Percentiles rank a stretch among this genome's conserved stretches.
These are phyloP conservation scores for Acestrorhynchus altus DNA, from an alignment of 2,797 vertebrate genomes.

Conservation along the genomic window DNA sequence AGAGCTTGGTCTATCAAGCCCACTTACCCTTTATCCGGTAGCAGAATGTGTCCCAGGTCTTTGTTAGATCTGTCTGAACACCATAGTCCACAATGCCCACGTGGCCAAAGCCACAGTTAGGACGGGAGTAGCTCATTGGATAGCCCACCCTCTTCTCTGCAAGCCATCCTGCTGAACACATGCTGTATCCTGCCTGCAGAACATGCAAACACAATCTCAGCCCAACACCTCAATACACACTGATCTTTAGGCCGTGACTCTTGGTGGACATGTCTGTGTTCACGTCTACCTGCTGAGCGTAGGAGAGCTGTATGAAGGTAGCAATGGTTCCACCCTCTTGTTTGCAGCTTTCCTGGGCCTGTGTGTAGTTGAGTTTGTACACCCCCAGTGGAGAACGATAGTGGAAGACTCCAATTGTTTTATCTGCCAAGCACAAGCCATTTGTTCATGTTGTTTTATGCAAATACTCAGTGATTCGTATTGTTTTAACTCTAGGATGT, in stretches of 20 bases:
- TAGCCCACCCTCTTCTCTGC: constrained; percentile 82
- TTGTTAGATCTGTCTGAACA: constrained; percentile 78
- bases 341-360: constrained; percentile 80
- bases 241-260: neutral
- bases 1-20: neutral
- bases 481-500: too few species aligned
- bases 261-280: constrained; percentile 4
- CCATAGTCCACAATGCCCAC: constrained; percentile 94
- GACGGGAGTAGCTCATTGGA: constrained; percentile 86
- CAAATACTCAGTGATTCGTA: too few species aligned
- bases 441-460: neutral
- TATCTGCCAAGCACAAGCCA: constrained; percentile 72
- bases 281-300: constrained; percentile 88
- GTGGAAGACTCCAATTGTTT: constrained; percentile 88
- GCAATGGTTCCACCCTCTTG: constrained; percentile 79
- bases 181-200: constrained; percentile 83
- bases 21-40: constrained; percentile 88
- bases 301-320: constrained; percentile 86
- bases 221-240: neutral
- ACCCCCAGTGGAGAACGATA: constrained; percentile 78
- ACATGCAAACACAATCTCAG: neutral
- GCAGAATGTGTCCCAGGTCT: constrained; percentile 95
- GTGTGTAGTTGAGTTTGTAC: constrained; percentile 85
- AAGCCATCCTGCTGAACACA: constrained; percentile 91
- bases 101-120: constrained; percentile 85